Conservation (phyloP, 2,113 vertebrate species). For the Okapia johnstoni region DNA sequence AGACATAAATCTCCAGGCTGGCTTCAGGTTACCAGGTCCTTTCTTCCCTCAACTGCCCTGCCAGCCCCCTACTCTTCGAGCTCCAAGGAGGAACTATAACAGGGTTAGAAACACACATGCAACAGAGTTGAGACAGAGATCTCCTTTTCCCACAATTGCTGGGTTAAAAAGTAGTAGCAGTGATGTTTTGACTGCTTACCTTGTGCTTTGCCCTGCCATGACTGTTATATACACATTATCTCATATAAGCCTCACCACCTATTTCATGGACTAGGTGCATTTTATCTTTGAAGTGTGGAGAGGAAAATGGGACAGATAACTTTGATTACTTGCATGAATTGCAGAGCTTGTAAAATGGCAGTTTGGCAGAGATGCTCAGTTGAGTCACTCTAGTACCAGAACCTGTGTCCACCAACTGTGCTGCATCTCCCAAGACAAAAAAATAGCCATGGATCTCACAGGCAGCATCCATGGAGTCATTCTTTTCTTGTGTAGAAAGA, state of each 20-base stretch:
- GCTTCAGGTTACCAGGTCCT: not conserved
- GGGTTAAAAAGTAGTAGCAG: not conserved
- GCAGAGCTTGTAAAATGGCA: not conserved
- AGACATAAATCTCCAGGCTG: not conserved
- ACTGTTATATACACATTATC: not conserved
- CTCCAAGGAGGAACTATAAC: not conserved
- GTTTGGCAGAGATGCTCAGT: not conserved
- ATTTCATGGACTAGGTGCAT: not conserved
- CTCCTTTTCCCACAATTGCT: fast-evolving
- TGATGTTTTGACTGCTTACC: not conserved
- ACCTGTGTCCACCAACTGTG: not conserved
- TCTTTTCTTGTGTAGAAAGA: not conserved
- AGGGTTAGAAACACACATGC: not conserved
- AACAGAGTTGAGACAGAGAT: not conserved
- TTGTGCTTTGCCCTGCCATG: fast-evolving
- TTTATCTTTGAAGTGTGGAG: not conserved
- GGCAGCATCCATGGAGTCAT: not conserved
- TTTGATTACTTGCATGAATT: not conserved
- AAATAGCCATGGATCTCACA: not conserved
- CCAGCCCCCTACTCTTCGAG: not conserved
- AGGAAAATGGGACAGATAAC: not conserved
- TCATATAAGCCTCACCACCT: not conserved
- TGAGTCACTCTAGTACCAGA: not conserved
- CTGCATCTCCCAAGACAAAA: not conserved
- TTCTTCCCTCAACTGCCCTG: not conserved